Evolutionary conservation across 1,140 invertebrate genomes (phyloP), one percentile per base, ranked within the genome.

Genomic region (Lepidurus couesii): DNA sequence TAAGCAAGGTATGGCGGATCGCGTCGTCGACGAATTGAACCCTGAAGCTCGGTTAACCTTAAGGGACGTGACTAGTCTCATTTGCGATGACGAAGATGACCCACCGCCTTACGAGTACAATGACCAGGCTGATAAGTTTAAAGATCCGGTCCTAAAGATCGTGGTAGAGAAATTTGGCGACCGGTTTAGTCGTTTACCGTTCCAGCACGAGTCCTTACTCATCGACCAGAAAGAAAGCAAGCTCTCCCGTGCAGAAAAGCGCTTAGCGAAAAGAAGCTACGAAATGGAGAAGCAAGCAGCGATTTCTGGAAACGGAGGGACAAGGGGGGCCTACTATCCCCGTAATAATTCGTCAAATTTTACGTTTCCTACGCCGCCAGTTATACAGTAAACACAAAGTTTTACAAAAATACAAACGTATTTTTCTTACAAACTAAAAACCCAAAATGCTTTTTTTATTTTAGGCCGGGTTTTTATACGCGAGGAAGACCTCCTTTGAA

Each of bases 21-120:
- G 97, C 34, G 96, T 99, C 4, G 95, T 99, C 0, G 98, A 99
- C 86, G 97, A 99, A 84, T 92, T 96, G 81, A 97, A 98, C 86
- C 95, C 97, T 0, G 95, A 99, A 83, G 95, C 96, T 13, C 95
- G 98, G 84, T 88, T 99, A 6, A 96, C 94, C 0, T 91, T 94
- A 83, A 97, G 96, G 86, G 96, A 99, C 83, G 93, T 98, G 13
- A 97, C 95, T 45, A 96, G 94, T 81, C 88, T 99, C 2, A 93
- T 97, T 80, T 94, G 93, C 85, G 96, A 97, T 84, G 92, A 96
- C 86, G 95, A 96, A 83, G 91, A 92, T 81, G 92, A 95, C 82
- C 89, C 89, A 81, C 86, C 82, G 10, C 80, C 89, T 16, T 90
- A 91, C 84, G 92, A 94, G 83, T 89, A 93, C 79, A 89, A 44